phyloP scores from a whole-genome alignment of 2,113 vertebrate species.

The Romanogobio albipinnatus region DNA sequence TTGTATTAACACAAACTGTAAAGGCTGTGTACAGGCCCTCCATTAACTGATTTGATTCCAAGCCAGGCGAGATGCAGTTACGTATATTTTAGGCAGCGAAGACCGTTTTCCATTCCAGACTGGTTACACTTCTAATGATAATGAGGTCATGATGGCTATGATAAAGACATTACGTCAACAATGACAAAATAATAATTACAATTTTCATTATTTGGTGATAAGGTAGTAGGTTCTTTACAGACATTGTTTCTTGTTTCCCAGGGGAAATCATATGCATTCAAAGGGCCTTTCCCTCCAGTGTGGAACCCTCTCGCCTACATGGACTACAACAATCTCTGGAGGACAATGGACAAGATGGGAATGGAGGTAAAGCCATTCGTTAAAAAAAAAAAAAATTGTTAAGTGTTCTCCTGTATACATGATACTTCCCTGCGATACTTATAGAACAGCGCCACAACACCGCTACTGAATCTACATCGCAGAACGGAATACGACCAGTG shows the following conservation, averaged over 20 bases:
- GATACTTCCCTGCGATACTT: background rate
- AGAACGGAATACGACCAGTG: background rate
- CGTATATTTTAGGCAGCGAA: slow-evolving; percentile 46
- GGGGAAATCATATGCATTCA: slow-evolving; percentile 91
- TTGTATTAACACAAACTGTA: slow-evolving; percentile 27
- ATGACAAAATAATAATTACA: slow-evolving; percentile 23
- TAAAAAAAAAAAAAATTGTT: background rate
- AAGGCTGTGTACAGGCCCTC: background rate
- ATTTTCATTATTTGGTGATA: slow-evolving; percentile 40
- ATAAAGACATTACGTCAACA: slow-evolving; percentile 51
- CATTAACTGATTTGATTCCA: slow-evolving; percentile 34
- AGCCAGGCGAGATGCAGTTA: slow-evolving; percentile 41
- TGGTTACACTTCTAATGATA: slow-evolving; percentile 25
- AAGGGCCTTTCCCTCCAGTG: slow-evolving; percentile 84
- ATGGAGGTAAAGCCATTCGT: slow-evolving; percentile 80
- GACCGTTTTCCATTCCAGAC: slow-evolving; percentile 34
- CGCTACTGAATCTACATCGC: background rate
- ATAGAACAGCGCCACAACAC: background rate
- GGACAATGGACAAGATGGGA: slow-evolving; percentile 94
- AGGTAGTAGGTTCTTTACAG: slow-evolving; percentile 2
- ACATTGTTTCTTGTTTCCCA: slow-evolving; percentile 62
- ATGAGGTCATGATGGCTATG: slow-evolving; percentile 43
- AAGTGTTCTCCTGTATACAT: background rate
- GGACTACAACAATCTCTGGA: slow-evolving; percentile 94
- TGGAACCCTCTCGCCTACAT: slow-evolving; percentile 89